Conservation (phyloP, 2,113 vertebrate species). For the Lepus europaeus region DNA sequence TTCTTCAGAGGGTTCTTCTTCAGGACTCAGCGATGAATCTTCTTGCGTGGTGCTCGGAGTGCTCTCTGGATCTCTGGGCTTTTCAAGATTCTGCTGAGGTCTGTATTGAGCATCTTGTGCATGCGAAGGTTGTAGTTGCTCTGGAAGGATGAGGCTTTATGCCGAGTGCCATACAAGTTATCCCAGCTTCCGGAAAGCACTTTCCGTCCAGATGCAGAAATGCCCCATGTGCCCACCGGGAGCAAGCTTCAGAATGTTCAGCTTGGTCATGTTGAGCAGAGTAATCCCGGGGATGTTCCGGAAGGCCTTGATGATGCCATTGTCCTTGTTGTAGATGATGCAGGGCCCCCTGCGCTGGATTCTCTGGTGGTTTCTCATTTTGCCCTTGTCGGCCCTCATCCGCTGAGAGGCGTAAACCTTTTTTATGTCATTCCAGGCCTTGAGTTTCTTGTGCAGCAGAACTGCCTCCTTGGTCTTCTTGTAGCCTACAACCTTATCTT, state of each 20-base stretch:
- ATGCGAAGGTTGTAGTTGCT: slow-evolving; percentile 95
- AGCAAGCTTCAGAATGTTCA: slow-evolving; percentile 96
- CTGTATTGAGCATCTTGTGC: slow-evolving; percentile 99
- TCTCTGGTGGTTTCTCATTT: slow-evolving; percentile 98
- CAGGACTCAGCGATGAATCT: slow-evolving; percentile 94
- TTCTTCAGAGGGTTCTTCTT: slow-evolving; percentile 99
- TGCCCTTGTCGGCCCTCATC: slow-evolving; percentile 98
- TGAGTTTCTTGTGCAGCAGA: slow-evolving; percentile 97
- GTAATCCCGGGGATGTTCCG: slow-evolving; percentile 99
- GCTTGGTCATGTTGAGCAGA: slow-evolving; percentile 95
- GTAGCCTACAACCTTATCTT: slow-evolving; percentile 98
- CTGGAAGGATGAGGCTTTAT: slow-evolving; percentile 94
- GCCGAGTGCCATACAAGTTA: slow-evolving; percentile 97
- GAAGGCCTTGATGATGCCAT: slow-evolving; percentile 98
- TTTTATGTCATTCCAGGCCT: slow-evolving; percentile 99
- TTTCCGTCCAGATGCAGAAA: slow-evolving; percentile 99
- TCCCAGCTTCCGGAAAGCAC: slow-evolving; percentile 97
- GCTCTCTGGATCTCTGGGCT: slow-evolving; percentile 97
- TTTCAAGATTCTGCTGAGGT: slow-evolving; percentile 96
- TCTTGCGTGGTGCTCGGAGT: slow-evolving; percentile 95
- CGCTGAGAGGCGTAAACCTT: slow-evolving; percentile 99
- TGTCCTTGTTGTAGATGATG: slow-evolving; percentile 97
- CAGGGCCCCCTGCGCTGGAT: slow-evolving; percentile 97
- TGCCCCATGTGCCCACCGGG: slow-evolving; percentile 97
- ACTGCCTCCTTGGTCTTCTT: slow-evolving; percentile 99